Base-by-base conservation (phyloP, 1,140 invertebrate genomes). In the Calliphora vicina region DNA sequence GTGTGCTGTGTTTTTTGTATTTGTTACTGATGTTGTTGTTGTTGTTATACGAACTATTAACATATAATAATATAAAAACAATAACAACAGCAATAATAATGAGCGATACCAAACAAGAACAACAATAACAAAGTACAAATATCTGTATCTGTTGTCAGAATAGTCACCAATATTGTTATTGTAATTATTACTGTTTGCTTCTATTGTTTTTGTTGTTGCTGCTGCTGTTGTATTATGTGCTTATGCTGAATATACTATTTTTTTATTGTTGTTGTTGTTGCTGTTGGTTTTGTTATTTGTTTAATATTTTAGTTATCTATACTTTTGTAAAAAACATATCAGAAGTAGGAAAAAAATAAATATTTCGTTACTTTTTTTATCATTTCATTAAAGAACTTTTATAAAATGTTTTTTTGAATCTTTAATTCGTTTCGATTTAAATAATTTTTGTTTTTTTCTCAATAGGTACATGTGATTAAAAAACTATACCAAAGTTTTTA, bases 261-360 rank as follows among this genome's bases (percentile, higher is more conserved):
- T 83, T 45, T 83, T 82, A 29, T 81, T 83, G 82, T 43, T 84
- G 72, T 76, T 85, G 82, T 71, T 85, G 50, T 42, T 82, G 73
- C 17, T 85, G 82, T 84, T 85, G 82, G 83, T 84, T 43, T 57
- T 84, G 86, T 82, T 83, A 84, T 82, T 72, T 76, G 27, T 27
- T 26, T 74, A 13, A 78, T 45, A 84, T 45, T 85, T 85, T 84
- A 25, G 71, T 82, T 82, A 82, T 82, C 81, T 82, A 82, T 73
- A 82, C 81, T 61, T 81, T 81, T 81, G 80, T 67, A 81, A 81
- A 50, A 35, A 15, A 57, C 15, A 57, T 57, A 57, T n/a, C 15
- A 57, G n/a, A 17, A 17, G n/a, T 6, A 17, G n/a, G 50, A 57
- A 57, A 57, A n/a, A 57, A 0, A 12, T 15, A 1, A 10, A 67